Percentiles rank a stretch among this genome's conserved stretches.
phyloP scores from a whole-genome alignment of 2,113 vertebrate genomes.

The Amazona guildingii region DNA sequence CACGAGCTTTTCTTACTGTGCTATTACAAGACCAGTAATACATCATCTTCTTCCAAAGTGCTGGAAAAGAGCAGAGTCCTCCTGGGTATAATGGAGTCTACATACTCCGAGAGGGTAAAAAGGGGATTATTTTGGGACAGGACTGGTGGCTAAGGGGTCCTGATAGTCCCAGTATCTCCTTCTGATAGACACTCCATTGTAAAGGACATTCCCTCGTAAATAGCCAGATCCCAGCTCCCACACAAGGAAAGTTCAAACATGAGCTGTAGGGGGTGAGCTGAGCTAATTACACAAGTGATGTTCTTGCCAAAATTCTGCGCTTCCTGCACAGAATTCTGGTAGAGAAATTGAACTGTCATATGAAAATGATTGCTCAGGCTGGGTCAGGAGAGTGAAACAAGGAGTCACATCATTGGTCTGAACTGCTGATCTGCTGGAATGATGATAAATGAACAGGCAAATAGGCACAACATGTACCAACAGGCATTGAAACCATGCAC shows the following conservation, averaged over 20 bases:
- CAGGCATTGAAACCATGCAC: accelerated
- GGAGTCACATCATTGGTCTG: background rate
- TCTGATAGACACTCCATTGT: background rate
- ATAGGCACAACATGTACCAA: background rate
- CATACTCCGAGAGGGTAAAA: background rate
- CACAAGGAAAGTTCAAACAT: background rate
- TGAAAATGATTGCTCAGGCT: background rate
- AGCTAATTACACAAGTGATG: background rate
- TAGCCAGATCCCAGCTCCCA: background rate
- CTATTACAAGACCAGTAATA: background rate
- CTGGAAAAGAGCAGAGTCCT: background rate
- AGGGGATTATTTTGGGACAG: background rate
- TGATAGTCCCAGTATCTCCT: background rate
- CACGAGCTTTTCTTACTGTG: background rate
- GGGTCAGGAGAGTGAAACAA: background rate
- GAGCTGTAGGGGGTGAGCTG: background rate
- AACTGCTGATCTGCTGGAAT: background rate
- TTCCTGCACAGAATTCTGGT: background rate
- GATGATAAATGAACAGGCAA: background rate
- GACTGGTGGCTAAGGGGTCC: background rate
- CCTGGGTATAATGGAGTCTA: background rate
- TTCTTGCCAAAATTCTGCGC: background rate
- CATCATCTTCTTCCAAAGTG: background rate
- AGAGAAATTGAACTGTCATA: background rate
- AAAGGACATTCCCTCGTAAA: background rate